These are phyloP conservation scores for Menidia menidia DNA, from an alignment of 2,797 vertebrate species.

Conservation along the genomic window DNA sequence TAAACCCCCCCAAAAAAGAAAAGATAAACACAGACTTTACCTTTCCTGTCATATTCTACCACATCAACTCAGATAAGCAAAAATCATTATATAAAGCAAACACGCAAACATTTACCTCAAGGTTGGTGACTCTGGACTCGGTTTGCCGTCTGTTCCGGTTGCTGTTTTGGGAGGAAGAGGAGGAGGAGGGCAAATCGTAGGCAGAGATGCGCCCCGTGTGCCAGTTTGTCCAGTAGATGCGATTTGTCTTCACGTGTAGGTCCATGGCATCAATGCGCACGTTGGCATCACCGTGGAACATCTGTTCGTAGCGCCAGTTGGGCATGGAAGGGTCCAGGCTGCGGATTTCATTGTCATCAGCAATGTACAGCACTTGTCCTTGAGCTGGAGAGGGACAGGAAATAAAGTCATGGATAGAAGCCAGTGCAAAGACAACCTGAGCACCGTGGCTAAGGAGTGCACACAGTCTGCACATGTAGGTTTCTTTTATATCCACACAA, in stretches of 20 bases:
- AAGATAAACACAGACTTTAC: not conserved
- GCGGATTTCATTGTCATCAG: slow-evolving; percentile 95
- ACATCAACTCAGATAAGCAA: not conserved
- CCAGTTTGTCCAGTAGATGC: slow-evolving; percentile 99
- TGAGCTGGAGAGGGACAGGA: slow-evolving; percentile 75
- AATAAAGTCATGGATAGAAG: not conserved
- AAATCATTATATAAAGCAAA: not conserved
- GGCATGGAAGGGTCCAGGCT: slow-evolving; percentile 92
- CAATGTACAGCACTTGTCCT: slow-evolving; percentile 92
- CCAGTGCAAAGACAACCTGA: not conserved
- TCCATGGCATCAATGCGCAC: slow-evolving; percentile 98
- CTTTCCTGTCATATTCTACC: not conserved
- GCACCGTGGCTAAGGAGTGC: not conserved
- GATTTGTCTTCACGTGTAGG: slow-evolving; percentile 91
- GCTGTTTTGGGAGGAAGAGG: slow-evolving; percentile 73
- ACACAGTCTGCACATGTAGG: not conserved
- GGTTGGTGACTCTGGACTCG: slow-evolving; percentile 87
- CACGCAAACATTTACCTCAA: slow-evolving; percentile 78
- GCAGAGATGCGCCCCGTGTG: slow-evolving; percentile 94
- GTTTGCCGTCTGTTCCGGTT: slow-evolving; percentile 91
- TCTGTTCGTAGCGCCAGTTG: slow-evolving; percentile 92
- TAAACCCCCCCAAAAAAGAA: slow-evolving; percentile 43
- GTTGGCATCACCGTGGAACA: slow-evolving; percentile 92
- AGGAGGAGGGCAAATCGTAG: slow-evolving; percentile 85
- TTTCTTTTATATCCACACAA: not conserved